Evolutionary conservation across 1,140 invertebrate species (phyloP).

Genomic region (Zaprionus ornatus): DNA sequence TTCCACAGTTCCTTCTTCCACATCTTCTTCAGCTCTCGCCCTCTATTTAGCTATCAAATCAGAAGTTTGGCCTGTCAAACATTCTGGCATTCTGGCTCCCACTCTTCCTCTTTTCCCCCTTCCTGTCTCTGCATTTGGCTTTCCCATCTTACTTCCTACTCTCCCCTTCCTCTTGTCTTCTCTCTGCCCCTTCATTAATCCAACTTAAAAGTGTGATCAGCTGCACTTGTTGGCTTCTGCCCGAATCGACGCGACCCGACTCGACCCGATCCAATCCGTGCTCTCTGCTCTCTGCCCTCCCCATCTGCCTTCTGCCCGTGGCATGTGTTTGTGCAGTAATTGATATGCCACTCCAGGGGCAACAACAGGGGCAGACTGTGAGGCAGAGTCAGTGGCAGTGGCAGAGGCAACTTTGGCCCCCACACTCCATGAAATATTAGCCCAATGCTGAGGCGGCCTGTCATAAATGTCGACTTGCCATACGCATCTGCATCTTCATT

Average conservation of each 20-base stretch:
- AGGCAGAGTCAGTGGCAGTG: not conserved
- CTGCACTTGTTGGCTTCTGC: constrained; percentile 69
- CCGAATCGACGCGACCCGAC: constrained; percentile 18
- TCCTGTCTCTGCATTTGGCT: not conserved
- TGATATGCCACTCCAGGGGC: constrained; percentile 70
- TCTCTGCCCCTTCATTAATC: not conserved
- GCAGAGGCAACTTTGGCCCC: constrained; percentile 35
- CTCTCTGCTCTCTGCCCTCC: not conserved
- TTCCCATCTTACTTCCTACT: not conserved
- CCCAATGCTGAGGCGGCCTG: constrained; percentile 60
- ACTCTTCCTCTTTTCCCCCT: not conserved
- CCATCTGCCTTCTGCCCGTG: constrained; percentile 20
- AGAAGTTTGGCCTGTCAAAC: constrained; percentile 67
- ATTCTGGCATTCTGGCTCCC: constrained; percentile 19
- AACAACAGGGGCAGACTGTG: constrained; percentile 10
- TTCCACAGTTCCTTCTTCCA: not conserved
- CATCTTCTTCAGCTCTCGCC: not conserved
- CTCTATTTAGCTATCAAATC: not conserved
- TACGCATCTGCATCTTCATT: constrained; percentile 21
- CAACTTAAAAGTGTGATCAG: constrained; percentile 68
- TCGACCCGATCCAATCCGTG: constrained; percentile 3
- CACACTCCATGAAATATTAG: constrained; percentile 77
- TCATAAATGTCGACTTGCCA: constrained; percentile 63
- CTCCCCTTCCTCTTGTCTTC: not conserved
- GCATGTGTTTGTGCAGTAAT: constrained; percentile 79